Percentiles rank a stretch among this genome's conserved stretches.
Evolutionary conservation across 2,113 vertebrate species (phyloP).

Genomic region (Balaeniceps rex): DNA sequence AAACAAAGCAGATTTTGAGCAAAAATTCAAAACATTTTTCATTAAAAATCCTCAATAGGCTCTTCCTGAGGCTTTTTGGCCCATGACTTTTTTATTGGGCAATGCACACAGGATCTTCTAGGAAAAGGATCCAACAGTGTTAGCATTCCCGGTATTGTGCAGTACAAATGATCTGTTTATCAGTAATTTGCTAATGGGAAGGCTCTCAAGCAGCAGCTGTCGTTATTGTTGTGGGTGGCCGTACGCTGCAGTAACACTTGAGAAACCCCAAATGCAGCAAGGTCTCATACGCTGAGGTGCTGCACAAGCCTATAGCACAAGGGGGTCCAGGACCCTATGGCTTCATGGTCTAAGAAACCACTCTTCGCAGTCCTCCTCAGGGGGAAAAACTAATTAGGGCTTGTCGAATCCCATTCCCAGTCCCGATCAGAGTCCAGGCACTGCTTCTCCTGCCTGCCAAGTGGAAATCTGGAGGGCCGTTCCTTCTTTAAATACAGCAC

Average conservation of each 20-base stretch:
- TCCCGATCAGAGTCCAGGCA: not conserved
- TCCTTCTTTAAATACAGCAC: not conserved
- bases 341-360: too few species aligned
- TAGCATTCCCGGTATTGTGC: not conserved
- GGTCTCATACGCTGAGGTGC: rapidly evolving
- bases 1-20: not conserved
- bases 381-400: not conserved
- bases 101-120: not conserved
- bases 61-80: not conserved
- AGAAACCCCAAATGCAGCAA: not conserved
- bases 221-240: too few species aligned
- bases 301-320: not conserved
- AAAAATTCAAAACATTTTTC: not conserved
- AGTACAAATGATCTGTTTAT: too few species aligned
- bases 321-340: too few species aligned
- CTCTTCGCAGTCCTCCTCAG: too few species aligned
- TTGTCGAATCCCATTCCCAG: not conserved
- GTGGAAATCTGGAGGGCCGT: not conserved
- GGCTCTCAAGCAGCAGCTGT: not conserved
- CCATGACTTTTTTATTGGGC: not conserved
- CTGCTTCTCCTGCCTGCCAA: too few species aligned
- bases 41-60: not conserved
- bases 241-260: not conserved
- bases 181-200: not conserved
- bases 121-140: not conserved